Conservation (phyloP, 1,140 invertebrate genomes). For the Penaeus chinensis region DNA sequence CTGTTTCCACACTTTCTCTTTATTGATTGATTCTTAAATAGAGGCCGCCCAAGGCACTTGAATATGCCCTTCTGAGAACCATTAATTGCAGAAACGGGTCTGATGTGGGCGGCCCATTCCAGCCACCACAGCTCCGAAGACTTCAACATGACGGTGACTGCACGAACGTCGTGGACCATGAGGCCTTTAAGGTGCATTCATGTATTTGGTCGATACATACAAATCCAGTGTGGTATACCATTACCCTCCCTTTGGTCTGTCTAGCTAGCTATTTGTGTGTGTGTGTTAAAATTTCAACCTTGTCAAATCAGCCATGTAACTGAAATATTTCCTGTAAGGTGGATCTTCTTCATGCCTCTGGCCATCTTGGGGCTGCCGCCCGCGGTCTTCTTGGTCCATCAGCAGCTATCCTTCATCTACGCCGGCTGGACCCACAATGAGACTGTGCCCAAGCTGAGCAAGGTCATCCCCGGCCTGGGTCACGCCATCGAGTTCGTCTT, state of each 20-base stretch:
- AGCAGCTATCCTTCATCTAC: slow-evolving; percentile 88
- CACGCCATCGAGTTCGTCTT: slow-evolving; percentile 89
- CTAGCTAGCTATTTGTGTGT: too few relatives aligned
- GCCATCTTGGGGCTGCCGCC: slow-evolving; percentile 82
- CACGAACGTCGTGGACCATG: slow-evolving; percentile 74
- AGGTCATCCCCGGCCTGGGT: slow-evolving; percentile 86
- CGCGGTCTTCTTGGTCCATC: slow-evolving; percentile 84
- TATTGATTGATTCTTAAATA: too few relatives aligned
- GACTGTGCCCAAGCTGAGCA: slow-evolving; percentile 80
- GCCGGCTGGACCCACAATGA: slow-evolving; percentile 95
- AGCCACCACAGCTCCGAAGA: slow-evolving; percentile 96
- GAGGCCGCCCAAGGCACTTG: too few relatives aligned
- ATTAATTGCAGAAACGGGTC: slow-evolving; percentile 77
- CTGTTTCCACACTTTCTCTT: too few relatives aligned
- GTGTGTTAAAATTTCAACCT: too few relatives aligned
- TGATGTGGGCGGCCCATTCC: slow-evolving; percentile 94
- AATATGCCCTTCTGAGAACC: too few relatives aligned
- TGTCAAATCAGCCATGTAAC: slow-evolving; percentile 68
- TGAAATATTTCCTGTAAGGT: slow-evolving; percentile 81
- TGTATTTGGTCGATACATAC: too few relatives aligned
- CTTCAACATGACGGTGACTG: slow-evolving; percentile 88
- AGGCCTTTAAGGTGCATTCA: too few relatives aligned
- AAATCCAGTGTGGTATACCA: too few relatives aligned
- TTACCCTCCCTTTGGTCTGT: too few relatives aligned
- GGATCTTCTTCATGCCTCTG: slow-evolving; percentile 88